Conservation (phyloP, 1,140 invertebrate species). For the Potamilus streckersoni region DNA sequence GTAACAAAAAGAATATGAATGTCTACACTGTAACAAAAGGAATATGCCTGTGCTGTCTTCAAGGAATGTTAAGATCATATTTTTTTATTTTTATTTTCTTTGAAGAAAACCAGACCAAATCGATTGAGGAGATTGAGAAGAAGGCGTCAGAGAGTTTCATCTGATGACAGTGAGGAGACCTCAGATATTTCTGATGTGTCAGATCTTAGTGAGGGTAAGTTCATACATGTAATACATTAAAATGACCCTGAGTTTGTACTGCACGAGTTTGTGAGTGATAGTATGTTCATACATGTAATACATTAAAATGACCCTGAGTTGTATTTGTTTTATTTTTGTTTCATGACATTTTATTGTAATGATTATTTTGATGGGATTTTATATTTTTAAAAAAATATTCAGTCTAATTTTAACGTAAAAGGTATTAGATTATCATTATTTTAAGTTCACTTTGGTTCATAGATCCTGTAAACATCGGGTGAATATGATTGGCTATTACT, state of each 20-base stretch:
- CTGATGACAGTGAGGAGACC: conserved; percentile 44
- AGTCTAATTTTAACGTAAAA: no score
- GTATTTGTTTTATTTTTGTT: no score
- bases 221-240: not conserved
- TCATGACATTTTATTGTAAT: no score
- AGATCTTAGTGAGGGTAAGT: conserved; percentile 62
- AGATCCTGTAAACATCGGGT: no score
- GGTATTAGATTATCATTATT: no score
- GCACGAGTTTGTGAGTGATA: not conserved
- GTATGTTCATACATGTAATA: not conserved
- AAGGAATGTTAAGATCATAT: not conserved
- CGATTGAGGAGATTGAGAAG: conserved; percentile 44
- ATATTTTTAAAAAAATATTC: no score
- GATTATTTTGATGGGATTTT: no score
- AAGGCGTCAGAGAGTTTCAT: conserved; percentile 35
- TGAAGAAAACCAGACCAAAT: conserved; percentile 36
- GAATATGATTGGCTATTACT: no score
- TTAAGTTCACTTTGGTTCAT: no score
- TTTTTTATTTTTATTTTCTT: not conserved
- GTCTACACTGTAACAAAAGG: no score
- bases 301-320: no score
- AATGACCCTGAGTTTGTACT: not conserved
- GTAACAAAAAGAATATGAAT: no score
- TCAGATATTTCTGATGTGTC: conserved; percentile 56
- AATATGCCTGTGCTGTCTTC: not conserved